phyloP scores from a whole-genome alignment of 1,140 invertebrate genomes.

The Drosophila lacertosa region DNA sequence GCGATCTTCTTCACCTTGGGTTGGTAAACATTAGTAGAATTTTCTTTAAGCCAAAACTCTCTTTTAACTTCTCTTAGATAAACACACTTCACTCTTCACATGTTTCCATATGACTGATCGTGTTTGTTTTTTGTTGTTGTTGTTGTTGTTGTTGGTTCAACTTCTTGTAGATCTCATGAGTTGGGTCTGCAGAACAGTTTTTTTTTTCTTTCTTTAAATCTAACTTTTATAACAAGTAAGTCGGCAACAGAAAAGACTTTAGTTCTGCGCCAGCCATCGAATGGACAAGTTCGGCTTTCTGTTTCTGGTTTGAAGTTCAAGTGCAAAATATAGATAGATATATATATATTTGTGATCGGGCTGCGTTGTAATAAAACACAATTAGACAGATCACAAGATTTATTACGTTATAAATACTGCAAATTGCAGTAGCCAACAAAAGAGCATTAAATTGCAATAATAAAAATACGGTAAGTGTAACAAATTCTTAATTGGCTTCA shows the following conservation, averaged over 20 bases:
- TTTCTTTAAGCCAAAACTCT: constrained; percentile 53
- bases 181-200: constrained; percentile 66
- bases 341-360: constrained; percentile 13
- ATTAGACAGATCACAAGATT: not conserved
- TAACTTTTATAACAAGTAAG: constrained; percentile 77
- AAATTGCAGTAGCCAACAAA: not conserved
- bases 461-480: not conserved
- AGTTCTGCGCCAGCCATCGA: constrained; percentile 73
- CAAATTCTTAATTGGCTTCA: no score
- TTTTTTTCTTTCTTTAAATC: constrained; percentile 48
- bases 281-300: constrained; percentile 65
- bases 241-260: constrained; percentile 61
- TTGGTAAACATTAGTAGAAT: constrained; percentile 62
- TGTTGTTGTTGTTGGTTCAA: constrained; percentile 8
- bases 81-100: constrained; percentile 24
- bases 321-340: no score
- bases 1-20: not conserved
- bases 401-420: not conserved
- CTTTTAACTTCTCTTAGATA: constrained; percentile 18
- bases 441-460: not conserved
- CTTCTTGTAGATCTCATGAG: constrained; percentile 17
- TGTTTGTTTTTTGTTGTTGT: no score
- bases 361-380: not conserved
- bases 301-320: constrained; percentile 6
- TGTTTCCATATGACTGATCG: constrained; percentile 40